These are phyloP conservation scores for Junonia oenone DNA, from an alignment of 2,888 invertebrate genomes.

Conservation along the genomic window DNA sequence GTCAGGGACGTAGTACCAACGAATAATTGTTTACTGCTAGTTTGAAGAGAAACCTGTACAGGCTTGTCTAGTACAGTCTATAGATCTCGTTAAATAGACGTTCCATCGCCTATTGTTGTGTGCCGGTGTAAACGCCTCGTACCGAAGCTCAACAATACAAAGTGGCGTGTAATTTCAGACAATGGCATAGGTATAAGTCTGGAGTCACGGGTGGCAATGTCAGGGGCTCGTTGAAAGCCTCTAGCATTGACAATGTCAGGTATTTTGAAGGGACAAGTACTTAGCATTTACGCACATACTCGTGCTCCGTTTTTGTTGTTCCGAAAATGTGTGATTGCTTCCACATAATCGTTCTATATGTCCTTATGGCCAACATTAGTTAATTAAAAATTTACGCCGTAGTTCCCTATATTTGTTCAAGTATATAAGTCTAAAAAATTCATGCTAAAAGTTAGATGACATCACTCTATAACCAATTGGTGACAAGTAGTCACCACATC, in stretches of 20 bases:
- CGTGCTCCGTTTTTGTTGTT: neutral
- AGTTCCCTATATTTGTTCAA: too few relatives aligned
- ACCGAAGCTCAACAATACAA: conserved; percentile 1
- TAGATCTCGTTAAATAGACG: neutral
- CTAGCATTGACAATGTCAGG: neutral
- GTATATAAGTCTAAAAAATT: too few relatives aligned
- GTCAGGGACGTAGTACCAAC: too few relatives aligned
- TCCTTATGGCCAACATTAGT: too few relatives aligned
- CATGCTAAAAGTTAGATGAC: too few relatives aligned
- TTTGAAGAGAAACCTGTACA: neutral
- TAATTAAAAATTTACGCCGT: too few relatives aligned
- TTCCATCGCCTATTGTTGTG: neutral
- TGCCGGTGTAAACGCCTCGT: neutral
- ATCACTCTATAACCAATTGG: too few relatives aligned
- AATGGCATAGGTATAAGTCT: conserved; percentile 2
- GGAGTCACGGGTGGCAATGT: conserved; percentile 2
- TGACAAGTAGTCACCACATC: too few relatives aligned
- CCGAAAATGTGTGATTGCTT: neutral
- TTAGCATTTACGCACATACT: neutral
- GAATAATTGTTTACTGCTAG: neutral
- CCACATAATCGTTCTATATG: too few relatives aligned
- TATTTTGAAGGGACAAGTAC: neutral
- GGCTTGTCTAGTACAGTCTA: neutral
- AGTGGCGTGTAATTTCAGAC: conserved; percentile 1
- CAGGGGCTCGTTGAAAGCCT: neutral